Base-by-base conservation (phyloP, 2,797 vertebrate species). In the Scolopax rusticola region DNA sequence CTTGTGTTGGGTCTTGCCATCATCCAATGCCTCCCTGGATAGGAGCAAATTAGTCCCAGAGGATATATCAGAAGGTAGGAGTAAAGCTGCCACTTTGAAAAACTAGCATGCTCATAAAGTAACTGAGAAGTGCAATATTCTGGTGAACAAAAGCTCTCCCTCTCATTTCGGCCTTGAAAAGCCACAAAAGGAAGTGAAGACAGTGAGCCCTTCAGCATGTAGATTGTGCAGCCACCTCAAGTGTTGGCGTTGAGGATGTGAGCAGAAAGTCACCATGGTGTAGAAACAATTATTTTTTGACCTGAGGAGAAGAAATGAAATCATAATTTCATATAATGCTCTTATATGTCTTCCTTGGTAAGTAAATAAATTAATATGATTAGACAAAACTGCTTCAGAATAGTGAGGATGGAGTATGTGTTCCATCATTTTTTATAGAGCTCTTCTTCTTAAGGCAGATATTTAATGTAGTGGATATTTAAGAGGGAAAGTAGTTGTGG, bases 151-250 rank as follows among this genome's bases (percentile, higher is more conserved):
- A 69, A 47, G 8, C 8, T 38, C 8, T 65, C 53, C 45, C 45
- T 21, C 47, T 69, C 5, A 1, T 90, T 91, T 91, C 13, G 61
- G 71, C 87, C 77, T 94, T 95, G 24, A 88, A 89, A 95, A 97
- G 43, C 88, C 71, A 41, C 94, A 92, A 92, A 95, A 84, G 95
- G 96, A 97, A 97, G 54, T 96, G 77, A 95, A 95, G 54, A 50
- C 51, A 41, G 71, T 0, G 5, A 91, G 53, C 38, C 67, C 54
- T 93, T 89, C 28, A 32, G 50, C 5, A 1, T 40, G 8, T 54
- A 67, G 36, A 8, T 28, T 78, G 48, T 70, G 51, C 47, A 40
- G 89, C 54, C n/a, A 11, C 81, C 56, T 60, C 1, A 32, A 38
- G 74, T 65, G 59, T 90, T 2, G 3, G n/a, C 6, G 9, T 54